These are phyloP conservation scores for Manis crassicaudata DNA, from an alignment of 2,797 vertebrate species.

Conservation along the genomic window DNA sequence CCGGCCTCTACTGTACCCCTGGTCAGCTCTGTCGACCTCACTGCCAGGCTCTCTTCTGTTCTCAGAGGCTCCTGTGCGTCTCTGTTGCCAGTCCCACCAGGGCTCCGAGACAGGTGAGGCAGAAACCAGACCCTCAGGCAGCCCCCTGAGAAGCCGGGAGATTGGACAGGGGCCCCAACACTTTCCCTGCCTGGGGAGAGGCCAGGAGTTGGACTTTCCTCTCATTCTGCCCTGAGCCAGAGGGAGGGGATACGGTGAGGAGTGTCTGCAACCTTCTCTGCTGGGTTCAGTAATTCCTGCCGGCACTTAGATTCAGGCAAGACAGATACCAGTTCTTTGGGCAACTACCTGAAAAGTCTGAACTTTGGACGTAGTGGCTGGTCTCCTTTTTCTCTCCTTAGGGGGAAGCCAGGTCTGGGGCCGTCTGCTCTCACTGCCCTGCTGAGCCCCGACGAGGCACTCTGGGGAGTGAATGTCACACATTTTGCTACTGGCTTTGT, in stretches of 20 bases:
- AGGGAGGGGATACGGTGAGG: not conserved
- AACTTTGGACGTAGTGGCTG: not conserved
- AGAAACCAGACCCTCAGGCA: not conserved
- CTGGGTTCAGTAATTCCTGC: not conserved
- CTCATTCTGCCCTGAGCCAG: not conserved
- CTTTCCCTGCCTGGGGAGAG: not conserved
- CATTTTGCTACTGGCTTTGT: not conserved
- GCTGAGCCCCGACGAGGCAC: accelerated
- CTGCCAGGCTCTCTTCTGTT: not conserved
- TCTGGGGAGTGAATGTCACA: not conserved
- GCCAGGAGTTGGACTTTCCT: not conserved
- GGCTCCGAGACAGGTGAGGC: not conserved
- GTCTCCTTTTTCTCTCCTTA: not conserved
- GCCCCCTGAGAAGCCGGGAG: not conserved
- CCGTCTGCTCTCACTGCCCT: not conserved
- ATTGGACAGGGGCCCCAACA: not conserved
- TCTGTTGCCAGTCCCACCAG: accelerated
- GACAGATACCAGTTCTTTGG: not conserved
- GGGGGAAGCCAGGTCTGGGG: not conserved
- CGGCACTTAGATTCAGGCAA: not conserved
- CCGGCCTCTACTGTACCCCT: too few relatives aligned
- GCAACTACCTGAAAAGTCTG: not conserved
- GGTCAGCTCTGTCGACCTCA: too few relatives aligned
- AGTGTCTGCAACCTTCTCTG: not conserved
- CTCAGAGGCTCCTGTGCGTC: not conserved